Percentiles rank a stretch among this genome's conserved stretches.
Conservation (phyloP, 2,888 invertebrate genomes). For the Terebella lapidaria region DNA sequence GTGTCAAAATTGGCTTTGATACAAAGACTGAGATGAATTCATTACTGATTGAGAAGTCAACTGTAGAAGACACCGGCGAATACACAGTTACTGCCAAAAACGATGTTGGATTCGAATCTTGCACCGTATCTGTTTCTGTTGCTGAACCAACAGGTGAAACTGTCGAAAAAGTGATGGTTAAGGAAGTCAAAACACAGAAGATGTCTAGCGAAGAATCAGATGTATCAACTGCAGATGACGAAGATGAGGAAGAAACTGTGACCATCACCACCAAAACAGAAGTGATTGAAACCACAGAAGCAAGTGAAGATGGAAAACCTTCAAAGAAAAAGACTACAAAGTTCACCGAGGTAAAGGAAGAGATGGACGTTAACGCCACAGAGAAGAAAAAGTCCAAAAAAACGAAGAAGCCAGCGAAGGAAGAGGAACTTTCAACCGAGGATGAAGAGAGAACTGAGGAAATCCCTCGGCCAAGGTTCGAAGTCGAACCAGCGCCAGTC, state of each 20-base stretch:
- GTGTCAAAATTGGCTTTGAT: conserved; percentile 11
- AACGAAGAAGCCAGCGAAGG: not conserved
- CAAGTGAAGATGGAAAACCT: too few relatives aligned
- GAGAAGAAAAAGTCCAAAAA: not conserved
- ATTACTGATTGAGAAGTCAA: conserved; percentile 28
- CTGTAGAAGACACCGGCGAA: conserved; percentile 29
- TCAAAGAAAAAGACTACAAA: not conserved
- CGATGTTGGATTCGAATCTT: conserved; percentile 17
- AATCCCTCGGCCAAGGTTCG: conserved; percentile 13
- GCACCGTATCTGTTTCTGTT: conserved; percentile 9
- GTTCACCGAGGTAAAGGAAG: not conserved
- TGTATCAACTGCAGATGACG: too few relatives aligned
- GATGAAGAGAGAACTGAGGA: not conserved
- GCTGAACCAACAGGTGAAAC: not conserved
- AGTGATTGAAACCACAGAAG: too few relatives aligned
- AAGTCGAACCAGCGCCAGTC: conserved; percentile 11
- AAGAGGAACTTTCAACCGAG: not conserved
- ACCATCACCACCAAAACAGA: too few relatives aligned
- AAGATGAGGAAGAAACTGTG: too few relatives aligned
- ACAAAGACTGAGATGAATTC: conserved; percentile 21
- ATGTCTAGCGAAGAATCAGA: too few relatives aligned
- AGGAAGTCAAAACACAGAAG: too few relatives aligned
- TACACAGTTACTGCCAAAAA: conserved; percentile 26
- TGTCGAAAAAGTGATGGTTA: not conserved
- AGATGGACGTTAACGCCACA: not conserved